Evolutionary conservation across 2,888 invertebrate genomes (phyloP), one percentile per base, ranked within the genome.

Genomic region (Geotrupes spiniger): DNA sequence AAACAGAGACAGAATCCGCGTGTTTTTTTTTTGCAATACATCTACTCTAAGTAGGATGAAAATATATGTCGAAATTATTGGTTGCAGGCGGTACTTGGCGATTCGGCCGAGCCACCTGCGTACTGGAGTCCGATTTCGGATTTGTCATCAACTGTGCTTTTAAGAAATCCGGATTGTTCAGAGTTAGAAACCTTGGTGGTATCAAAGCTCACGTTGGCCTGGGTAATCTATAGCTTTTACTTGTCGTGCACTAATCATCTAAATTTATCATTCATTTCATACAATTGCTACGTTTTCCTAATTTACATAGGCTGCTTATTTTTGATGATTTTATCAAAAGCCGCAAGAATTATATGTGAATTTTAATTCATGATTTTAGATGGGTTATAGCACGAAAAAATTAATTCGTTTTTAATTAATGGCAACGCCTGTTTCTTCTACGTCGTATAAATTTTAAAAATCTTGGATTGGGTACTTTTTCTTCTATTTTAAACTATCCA

Each of bases 121-220:
- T 92, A 58, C 79, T 90, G 74, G 88, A 89, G 72, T 90, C 91
- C 65, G 91, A 91, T 75, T 92, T 89, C 72, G 92, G 92, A 64
- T 89, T 92, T 80, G 84, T 84, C 72, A 81, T 92, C 73, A 91
- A 91, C 81, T 92, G 92, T 78, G 90, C 89, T 71, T 91, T 92
- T 83, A 90, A 90, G 80, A 92, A 92, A 76, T 88, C 91, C 60
- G 87, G 90, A 63, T 82, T 92, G 64, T 92, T 92, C 81, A 84
- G 92, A 70, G 87, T 92, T 65, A 81, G 92, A 76, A 92, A 92
- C 76, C 84, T 92, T 65, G 92, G 92, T 71, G 92, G 92, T 63
- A 78, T 92, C 71, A 92, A 92, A 78, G 89, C 91, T 68, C 90
- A 89, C 77, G 85, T 91, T 71, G 90, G 91, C 75, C 80, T 91